Evolutionary conservation across 2,797 vertebrate genomes (phyloP), one percentile per base, ranked within the genome.

Genomic region (Staurois parvus): DNA sequence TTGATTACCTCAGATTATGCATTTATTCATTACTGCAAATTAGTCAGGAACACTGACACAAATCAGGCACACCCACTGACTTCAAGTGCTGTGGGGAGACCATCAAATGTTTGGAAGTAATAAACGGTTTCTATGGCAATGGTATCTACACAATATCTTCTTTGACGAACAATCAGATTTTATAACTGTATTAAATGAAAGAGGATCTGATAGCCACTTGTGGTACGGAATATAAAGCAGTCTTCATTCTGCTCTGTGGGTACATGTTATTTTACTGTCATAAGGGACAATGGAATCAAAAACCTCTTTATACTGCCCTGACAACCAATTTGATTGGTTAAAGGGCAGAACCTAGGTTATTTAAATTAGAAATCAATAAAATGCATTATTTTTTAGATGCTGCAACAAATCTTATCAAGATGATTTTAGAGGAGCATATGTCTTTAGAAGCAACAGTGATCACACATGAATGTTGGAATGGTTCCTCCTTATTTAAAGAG

Each of bases 11-110:
- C 75, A 87, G 85, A 83, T 83, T 73, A 83, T 74, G 34, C 69
- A 83, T 83, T 78, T 78, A 83, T 87, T 87, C 85, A 87, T 83
- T 73, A 83, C 78, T 37, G 64, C 74, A 75, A 86, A 82, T 72
- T 86, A 72, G 66, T 77, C 34, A 73, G 48, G 48, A 82, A 72
- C 85, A 29, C 73, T 86, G 85, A 82, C 79, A 82, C 79, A 82
- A 56, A 67, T 72, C 56, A 68, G 85, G 80, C 74, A 72, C 85
- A 78, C 85, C 85, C 80, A 78, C 37, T 48, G 80, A 73, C 68
- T 72, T 59, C 56, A 83, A 66, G 37, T 37, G 28, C 64, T 56
- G n/a, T 10, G 73, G 48, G 79, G 79, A 70, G 72, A 76, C 52
- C 3, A 11, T 40, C 34, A 72, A 82, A 82, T 72, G 45, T 86